These are phyloP conservation scores for Anhinga rufa DNA, from an alignment of 2,113 vertebrate genomes.

Conservation along the genomic window DNA sequence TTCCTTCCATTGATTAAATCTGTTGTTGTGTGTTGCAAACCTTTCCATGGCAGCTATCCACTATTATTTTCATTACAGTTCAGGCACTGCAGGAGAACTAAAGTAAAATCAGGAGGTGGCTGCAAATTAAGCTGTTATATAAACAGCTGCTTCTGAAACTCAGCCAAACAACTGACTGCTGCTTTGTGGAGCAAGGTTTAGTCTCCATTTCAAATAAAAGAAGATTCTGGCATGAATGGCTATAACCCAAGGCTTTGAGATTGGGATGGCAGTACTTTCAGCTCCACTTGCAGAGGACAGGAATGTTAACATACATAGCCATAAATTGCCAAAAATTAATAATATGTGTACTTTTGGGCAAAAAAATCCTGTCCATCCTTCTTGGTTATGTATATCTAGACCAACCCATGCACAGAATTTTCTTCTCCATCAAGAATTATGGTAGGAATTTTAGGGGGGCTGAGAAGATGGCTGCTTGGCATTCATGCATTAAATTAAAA, in stretches of 20 bases:
- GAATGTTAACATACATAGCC: neutral
- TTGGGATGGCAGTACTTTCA: neutral
- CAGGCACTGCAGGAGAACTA: neutral
- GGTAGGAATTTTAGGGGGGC: neutral
- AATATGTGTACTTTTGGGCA: neutral
- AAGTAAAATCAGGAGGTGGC: slow-evolving; percentile 2
- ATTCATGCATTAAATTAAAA: neutral
- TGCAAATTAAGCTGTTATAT: slow-evolving; percentile 22
- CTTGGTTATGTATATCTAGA: neutral
- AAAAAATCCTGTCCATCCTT: neutral
- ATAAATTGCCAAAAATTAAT: neutral
- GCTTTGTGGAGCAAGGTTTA: neutral
- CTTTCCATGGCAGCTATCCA: neutral
- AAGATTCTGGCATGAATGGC: neutral
- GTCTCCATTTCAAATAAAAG: neutral
- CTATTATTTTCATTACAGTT: slow-evolving; percentile 10
- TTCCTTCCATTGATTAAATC: neutral
- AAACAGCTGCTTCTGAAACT: slow-evolving; percentile 13
- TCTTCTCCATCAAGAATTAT: neutral
- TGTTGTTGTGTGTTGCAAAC: neutral
- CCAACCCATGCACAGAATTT: neutral
- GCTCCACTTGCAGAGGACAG: neutral
- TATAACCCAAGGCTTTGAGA: neutral
- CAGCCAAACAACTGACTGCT: neutral
- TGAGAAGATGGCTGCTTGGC: neutral